Conservation (phyloP, 2,888 invertebrate species). For the Diloba caeruleocephala region DNA sequence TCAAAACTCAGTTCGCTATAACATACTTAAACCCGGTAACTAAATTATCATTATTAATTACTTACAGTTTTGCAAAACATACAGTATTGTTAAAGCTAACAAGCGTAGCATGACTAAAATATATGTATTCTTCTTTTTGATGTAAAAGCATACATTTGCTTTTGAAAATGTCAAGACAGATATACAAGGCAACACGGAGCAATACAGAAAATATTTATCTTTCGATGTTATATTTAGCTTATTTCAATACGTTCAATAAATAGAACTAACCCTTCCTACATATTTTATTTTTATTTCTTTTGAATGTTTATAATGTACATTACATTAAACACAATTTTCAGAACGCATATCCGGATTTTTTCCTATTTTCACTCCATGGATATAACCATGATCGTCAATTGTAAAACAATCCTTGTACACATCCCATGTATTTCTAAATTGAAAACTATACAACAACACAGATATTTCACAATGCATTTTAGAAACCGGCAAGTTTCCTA, state of each 20-base stretch:
- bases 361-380: too few relatives aligned
- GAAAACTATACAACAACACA: neutral
- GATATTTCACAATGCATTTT: conserved; percentile 12
- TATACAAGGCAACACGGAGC: neutral
- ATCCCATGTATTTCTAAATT: neutral
- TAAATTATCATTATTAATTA: too few relatives aligned
- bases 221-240: neutral
- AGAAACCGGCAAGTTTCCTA: conserved; percentile 15
- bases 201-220: conserved; percentile 1
- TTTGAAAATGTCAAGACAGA: neutral
- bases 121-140: neutral
- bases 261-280: too few relatives aligned
- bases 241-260: neutral
- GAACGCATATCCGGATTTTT: too few relatives aligned
- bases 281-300: too few relatives aligned
- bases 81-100: neutral
- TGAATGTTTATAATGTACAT: too few relatives aligned
- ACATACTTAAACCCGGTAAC: conserved; percentile 6
- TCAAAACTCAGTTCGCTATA: conserved; percentile 2
- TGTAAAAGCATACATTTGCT: neutral
- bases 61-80: too few relatives aligned
- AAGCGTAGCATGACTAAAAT: neutral
- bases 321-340: too few relatives aligned
- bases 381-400: neutral
- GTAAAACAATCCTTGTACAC: neutral